Percentiles rank a stretch among this genome's conserved stretches.
Evolutionary conservation across 1,140 invertebrate species (phyloP).

Genomic region (Linepithema humile): DNA sequence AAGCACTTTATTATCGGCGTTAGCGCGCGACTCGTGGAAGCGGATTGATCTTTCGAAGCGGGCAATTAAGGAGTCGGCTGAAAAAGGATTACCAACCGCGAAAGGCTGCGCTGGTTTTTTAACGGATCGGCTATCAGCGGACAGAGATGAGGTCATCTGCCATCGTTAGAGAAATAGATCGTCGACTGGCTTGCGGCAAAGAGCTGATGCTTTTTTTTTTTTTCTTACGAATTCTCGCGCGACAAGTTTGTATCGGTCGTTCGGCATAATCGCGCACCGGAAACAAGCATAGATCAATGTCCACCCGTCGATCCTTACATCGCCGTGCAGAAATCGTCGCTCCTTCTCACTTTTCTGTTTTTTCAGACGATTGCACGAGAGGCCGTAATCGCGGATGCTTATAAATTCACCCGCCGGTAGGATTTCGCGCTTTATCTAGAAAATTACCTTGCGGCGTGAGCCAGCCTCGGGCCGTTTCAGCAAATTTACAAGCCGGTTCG

Average conservation of each 20-base stretch:
- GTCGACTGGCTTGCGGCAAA: neutral
- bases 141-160: conserved; percentile 50
- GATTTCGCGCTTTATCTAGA: conserved; percentile 11
- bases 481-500: conserved; percentile 1
- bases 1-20: conserved; percentile 50
- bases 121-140: conserved; percentile 15
- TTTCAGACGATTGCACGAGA: neutral
- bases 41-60: conserved; percentile 49
- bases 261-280: neutral
- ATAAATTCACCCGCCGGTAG: neutral
- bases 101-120: conserved; percentile 55
- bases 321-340: neutral
- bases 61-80: conserved; percentile 59
- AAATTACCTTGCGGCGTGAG: neutral
- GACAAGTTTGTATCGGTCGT: neutral
- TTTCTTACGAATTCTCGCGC: neutral
- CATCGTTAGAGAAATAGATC: conserved; percentile 51
- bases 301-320: no score
- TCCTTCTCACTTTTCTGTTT: no score
- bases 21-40: conserved; percentile 40
- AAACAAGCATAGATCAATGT: neutral
- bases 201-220: no score
- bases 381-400: neutral
- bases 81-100: conserved; percentile 50
- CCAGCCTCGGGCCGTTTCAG: conserved; percentile 8